These are phyloP conservation scores for Muschampia plurimacula DNA, from an alignment of 2,888 invertebrate species.

Conservation along the genomic window DNA sequence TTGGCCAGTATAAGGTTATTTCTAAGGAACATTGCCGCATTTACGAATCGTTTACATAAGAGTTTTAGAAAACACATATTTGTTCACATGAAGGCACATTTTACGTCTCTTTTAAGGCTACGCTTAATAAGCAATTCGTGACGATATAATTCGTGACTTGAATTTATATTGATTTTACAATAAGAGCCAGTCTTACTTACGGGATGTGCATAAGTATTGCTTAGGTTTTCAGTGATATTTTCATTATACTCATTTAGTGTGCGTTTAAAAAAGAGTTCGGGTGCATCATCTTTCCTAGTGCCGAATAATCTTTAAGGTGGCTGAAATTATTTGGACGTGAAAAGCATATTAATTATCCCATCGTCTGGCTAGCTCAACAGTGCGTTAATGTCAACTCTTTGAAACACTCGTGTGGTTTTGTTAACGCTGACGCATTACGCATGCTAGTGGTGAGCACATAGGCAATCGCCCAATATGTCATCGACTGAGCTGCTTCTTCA, in stretches of 20 bases:
- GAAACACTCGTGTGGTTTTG: conserved; percentile 61
- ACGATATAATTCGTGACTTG: conserved; percentile 32
- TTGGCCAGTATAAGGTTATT: conserved; percentile 64
- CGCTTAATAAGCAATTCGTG: conserved; percentile 27
- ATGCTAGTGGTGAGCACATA: conserved; percentile 36
- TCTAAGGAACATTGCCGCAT: conserved; percentile 59
- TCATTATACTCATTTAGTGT: neutral
- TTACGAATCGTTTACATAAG: conserved; percentile 50
- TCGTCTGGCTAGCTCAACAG: conserved; percentile 46
- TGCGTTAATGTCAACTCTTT: conserved; percentile 56
- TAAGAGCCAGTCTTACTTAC: neutral
- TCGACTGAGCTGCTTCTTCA: conserved; percentile 57
- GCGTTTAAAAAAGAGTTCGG: neutral
- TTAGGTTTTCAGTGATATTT: neutral
- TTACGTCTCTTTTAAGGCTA: conserved; percentile 25
- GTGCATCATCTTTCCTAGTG: neutral
- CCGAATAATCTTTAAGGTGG: conserved; percentile 19
- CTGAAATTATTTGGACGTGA: conserved; percentile 21
- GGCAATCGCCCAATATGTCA: conserved; percentile 52
- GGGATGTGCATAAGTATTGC: conserved; percentile 9
- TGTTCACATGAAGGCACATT: conserved; percentile 4
- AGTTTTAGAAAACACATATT: conserved; percentile 36
- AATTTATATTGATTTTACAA: conserved; percentile 24
- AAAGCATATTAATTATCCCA: conserved; percentile 34
- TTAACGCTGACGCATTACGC: conserved; percentile 42